Evolutionary conservation across 2,888 invertebrate genomes (phyloP).

Genomic region (Eristalis arbustorum): DNA sequence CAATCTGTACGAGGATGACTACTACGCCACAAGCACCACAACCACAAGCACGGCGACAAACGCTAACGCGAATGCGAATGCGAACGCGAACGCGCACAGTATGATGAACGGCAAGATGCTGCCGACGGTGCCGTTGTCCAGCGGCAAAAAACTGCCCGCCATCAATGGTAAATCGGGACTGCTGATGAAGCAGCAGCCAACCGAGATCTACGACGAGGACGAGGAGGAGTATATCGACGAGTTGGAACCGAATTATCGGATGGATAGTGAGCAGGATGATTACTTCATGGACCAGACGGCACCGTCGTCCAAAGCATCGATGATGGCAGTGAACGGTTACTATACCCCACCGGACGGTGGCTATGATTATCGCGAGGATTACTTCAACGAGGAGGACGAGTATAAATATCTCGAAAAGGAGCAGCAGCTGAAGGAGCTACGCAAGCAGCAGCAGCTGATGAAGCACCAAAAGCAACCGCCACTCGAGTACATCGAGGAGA

Average conservation of each 20-base stretch:
- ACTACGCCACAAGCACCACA: conserved; percentile 59
- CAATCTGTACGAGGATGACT: conserved; percentile 69
- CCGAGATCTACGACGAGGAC: conserved; percentile 77
- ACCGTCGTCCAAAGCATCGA: conserved; percentile 71
- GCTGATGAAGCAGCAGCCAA: conserved; percentile 78
- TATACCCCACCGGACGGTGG: conserved; percentile 73
- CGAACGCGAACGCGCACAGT: neutral
- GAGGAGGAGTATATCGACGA: conserved; percentile 71
- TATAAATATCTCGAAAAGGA: conserved; percentile 79
- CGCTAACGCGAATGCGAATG: conserved; percentile 51
- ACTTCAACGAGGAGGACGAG: conserved; percentile 80
- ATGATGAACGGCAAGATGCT: conserved; percentile 68
- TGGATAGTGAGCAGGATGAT: conserved; percentile 78
- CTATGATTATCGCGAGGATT: conserved; percentile 80
- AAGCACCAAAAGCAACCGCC: conserved; percentile 72
- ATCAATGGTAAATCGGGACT: conserved; percentile 77
- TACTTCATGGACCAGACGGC: conserved; percentile 75
- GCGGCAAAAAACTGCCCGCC: conserved; percentile 79
- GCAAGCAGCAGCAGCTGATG: conserved; percentile 67
- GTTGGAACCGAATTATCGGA: conserved; percentile 74
- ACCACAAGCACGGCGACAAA: conserved; percentile 54
- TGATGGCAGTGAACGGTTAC: conserved; percentile 74
- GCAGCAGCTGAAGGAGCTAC: conserved; percentile 71
- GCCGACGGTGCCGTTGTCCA: conserved; percentile 76
- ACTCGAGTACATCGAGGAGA: conserved; percentile 74